Evolutionary conservation across 2,797 vertebrate species (phyloP).

Genomic region (Phalanger gymnotis): DNA sequence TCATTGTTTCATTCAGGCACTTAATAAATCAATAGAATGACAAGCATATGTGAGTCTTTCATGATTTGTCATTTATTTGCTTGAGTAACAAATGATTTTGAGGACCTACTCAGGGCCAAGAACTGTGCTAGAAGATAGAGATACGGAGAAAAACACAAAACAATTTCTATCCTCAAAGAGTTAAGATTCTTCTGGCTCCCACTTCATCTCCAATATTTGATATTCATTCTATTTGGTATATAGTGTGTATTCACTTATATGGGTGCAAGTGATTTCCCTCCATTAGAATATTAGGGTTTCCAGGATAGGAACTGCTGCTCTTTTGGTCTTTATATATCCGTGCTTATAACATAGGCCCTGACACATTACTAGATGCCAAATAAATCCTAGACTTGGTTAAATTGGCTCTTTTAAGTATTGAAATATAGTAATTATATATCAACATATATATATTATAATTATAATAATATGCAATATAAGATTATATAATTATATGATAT

Average conservation of each 20-base stretch:
- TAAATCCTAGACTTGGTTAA: background rate
- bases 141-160: background rate
- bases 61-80: background rate
- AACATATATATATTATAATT: background rate
- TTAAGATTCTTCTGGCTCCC: background rate
- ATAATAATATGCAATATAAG: background rate
- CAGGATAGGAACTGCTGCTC: background rate
- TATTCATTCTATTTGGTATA: background rate
- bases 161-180: background rate
- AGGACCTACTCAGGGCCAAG: background rate
- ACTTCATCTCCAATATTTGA: background rate
- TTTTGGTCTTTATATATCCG: background rate
- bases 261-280: background rate
- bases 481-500: background rate
- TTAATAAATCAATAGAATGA: background rate
- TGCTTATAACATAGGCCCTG: background rate
- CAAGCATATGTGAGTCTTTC: background rate
- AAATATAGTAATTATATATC: background rate
- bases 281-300: background rate
- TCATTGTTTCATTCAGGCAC: background rate
- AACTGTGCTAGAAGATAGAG: background rate
- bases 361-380: background rate
- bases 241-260: background rate
- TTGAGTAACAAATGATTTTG: background rate
- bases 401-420: background rate